phyloP scores from a whole-genome alignment of 2,113 vertebrate genomes.

The Perca flavescens region DNA sequence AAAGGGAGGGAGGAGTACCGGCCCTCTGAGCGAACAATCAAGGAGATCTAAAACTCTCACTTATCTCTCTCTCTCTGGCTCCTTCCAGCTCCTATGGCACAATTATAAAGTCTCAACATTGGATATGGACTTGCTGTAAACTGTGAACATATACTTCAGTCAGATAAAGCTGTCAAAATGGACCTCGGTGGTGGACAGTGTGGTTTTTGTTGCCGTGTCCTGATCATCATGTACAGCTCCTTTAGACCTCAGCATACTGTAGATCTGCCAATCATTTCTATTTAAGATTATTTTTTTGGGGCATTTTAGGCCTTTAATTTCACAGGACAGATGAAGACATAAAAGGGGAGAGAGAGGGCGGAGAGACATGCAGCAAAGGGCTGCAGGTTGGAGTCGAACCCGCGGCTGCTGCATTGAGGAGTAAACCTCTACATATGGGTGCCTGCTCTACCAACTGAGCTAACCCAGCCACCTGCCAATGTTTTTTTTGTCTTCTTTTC shows the following conservation, averaged over 20 bases:
- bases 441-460: too few relatives aligned
- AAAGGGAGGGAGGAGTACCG: conserved; percentile 91
- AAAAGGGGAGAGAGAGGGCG: too few relatives aligned
- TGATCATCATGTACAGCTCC: conserved; percentile 44
- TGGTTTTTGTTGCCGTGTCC: conserved; percentile 39
- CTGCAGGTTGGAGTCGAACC: too few relatives aligned
- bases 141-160: conserved; percentile 22
- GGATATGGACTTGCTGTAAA: conserved; percentile 21
- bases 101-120: conserved; percentile 33
- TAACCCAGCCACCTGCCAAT: too few relatives aligned
- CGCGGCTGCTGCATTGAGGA: too few relatives aligned
- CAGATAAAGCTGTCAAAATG: conserved; percentile 21
- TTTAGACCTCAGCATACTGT: conserved; percentile 47
- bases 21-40: conserved; percentile 96
- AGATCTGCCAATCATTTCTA: conserved; percentile 31
- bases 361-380: too few relatives aligned
- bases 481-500: background rate
- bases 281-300: background rate
- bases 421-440: too few relatives aligned
- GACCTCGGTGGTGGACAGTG: conserved; percentile 22
- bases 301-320: too few relatives aligned
- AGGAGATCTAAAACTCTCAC: conserved; percentile 89
- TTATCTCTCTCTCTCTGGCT: conserved; percentile 3
- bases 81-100: conserved; percentile 50
- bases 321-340: too few relatives aligned